phyloP scores from a whole-genome alignment of 2,797 vertebrate species.

The Hapalemur alaotrensis region DNA sequence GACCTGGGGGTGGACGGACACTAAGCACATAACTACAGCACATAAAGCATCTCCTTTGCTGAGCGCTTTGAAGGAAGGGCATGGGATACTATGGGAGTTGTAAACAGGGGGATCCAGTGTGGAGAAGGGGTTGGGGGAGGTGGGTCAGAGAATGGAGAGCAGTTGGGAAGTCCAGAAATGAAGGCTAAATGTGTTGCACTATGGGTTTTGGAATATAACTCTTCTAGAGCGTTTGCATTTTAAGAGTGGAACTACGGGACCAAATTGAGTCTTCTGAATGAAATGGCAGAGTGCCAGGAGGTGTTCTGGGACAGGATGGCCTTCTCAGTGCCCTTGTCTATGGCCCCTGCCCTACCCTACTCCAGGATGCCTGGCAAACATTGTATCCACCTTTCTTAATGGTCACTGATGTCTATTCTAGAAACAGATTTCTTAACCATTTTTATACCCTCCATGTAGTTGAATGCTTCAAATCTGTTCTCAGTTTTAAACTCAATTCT shows the following conservation, averaged over 20 bases:
- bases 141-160: neutral
- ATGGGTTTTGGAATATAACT: neutral
- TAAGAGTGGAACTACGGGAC: neutral
- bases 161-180: neutral
- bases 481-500: neutral
- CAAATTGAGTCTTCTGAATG: neutral
- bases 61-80: neutral
- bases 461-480: neutral
- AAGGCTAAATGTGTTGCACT: neutral
- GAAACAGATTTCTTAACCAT: neutral
- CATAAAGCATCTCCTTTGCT: neutral
- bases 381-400: neutral
- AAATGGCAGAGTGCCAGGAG: neutral
- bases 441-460: neutral
- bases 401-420: neutral
- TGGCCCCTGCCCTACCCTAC: too few species aligned
- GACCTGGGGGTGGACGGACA: neutral
- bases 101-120: neutral
- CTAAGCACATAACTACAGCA: neutral
- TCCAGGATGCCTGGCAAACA: neutral
- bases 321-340: neutral
- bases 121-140: neutral
- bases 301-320: neutral
- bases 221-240: neutral
- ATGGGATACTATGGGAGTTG: too few species aligned